Percentiles rank a stretch among this genome's conserved stretches.
phyloP scores from a whole-genome alignment of 2,888 invertebrate species.

The Xestia sexstrigata region DNA sequence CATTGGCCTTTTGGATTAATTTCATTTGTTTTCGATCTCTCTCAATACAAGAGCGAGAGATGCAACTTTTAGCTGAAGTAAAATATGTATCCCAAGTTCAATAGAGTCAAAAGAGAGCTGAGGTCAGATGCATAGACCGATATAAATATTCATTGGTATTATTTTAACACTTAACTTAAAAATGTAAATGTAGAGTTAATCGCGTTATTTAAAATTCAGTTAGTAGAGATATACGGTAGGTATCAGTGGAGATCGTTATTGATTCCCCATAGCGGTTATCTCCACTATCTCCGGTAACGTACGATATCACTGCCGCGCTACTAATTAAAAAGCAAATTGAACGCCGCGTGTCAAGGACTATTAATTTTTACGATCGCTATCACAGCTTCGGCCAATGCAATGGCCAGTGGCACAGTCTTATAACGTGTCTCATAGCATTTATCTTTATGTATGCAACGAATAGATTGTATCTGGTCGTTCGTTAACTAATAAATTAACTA shows the following conservation, averaged over 20 bases:
- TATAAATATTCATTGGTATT: conserved; percentile 68
- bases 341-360: conserved; percentile 81
- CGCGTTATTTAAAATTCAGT: conserved; percentile 66
- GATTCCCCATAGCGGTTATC: conserved; percentile 71
- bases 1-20: neutral
- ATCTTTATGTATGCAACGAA: conserved; percentile 81
- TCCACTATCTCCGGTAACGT: conserved; percentile 65
- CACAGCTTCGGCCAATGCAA: conserved; percentile 69
- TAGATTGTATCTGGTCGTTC: conserved; percentile 79
- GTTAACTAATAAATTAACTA: conserved; percentile 82
- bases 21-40: neutral
- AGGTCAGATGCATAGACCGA: conserved; percentile 38
- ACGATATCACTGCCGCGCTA: conserved; percentile 66
- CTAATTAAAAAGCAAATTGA: conserved; percentile 87
- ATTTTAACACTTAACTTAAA: conserved; percentile 66
- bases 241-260: conserved; percentile 68
- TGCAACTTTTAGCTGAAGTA: conserved; percentile 1
- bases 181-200: conserved; percentile 67
- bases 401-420: conserved; percentile 67
- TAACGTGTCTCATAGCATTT: conserved; percentile 75
- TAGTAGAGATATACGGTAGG: conserved; percentile 53
- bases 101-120: conserved; percentile 32
- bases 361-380: conserved; percentile 86
- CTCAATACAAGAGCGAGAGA: neutral
- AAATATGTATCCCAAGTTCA: conserved; percentile 13